These are phyloP conservation scores for Parapsyche elsis DNA, from an alignment of 1,140 invertebrate genomes.

Conservation along the genomic window DNA sequence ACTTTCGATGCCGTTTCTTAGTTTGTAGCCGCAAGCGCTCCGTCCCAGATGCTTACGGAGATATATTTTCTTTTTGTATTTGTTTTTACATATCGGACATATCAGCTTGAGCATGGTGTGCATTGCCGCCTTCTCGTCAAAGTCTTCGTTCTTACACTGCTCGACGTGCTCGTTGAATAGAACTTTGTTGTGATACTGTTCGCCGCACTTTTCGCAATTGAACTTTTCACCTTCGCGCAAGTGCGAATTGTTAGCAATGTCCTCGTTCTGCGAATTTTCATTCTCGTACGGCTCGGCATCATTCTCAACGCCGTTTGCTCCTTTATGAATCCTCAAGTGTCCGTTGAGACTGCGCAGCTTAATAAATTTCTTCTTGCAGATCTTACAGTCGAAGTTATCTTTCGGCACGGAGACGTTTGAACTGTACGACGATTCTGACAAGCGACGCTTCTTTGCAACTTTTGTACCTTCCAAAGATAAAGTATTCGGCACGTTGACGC, in stretches of 20 bases:
- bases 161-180: conserved; percentile 14
- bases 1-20: neutral
- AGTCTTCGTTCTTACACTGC: neutral
- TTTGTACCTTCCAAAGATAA: conserved; percentile 40
- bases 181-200: conserved; percentile 55
- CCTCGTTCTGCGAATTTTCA: neutral
- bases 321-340: conserved; percentile 51
- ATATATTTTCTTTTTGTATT: conserved; percentile 48
- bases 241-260: neutral
- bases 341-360: conserved; percentile 55
- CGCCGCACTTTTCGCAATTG: conserved; percentile 63
- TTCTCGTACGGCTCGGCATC: neutral
- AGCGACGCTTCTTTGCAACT: conserved; percentile 29
- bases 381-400: conserved; percentile 59
- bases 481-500: conserved; percentile 46
- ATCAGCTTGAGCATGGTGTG: neutral
- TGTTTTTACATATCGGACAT: conserved; percentile 47
- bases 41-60: conserved; percentile 43
- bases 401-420: conserved; percentile 58
- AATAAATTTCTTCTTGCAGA: conserved; percentile 60
- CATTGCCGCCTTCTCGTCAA: neutral
- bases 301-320: neutral
- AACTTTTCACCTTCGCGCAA: conserved; percentile 43
- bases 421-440: conserved; percentile 35
- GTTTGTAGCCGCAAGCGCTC: conserved; percentile 39